Evolutionary conservation across 2,888 invertebrate species (phyloP), one percentile per base, ranked within the genome.

Genomic region (Disparrhopalites patrizii): DNA sequence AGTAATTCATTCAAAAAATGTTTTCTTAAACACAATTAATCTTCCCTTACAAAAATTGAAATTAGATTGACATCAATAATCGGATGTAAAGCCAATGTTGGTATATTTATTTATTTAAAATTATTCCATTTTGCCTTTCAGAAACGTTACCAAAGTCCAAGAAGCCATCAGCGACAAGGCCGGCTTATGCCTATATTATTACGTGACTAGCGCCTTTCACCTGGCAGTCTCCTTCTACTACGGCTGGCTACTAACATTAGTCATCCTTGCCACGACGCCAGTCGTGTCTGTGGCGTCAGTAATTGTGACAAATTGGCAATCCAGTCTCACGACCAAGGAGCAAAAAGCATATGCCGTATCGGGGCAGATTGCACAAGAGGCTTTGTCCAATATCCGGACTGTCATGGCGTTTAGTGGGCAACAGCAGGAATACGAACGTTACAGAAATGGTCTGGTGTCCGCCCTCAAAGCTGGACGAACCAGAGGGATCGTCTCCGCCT

Each of bases 341-440:
- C 52, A 73, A 47, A 68, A 74, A 57, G 80, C 81, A 0, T 90
- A 91, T 74, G 89, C 88, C 0, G 83, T 84, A 62, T 90, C 90
- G 1, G 88, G 88, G 1, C 79, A 85, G 0, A 85, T 90, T 25
- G 90, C 90, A 0, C 89, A 90, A 77, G 90, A 91, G 78, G 89
- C 87, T 0, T 76, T 91, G 2, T 84, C 86, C n/a, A 83, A 87
- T 0, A 82, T 90, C 40, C 81, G 88, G 23, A 90, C 90, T 0
- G 90, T 91, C 0, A 83, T 87, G 64, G 88, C 90, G 0, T 91
- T 90, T 75, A 87, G 87, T 57, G 91, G 90, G 0, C 87, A 90
- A 75, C 70, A 79, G 3, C 86, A 86, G 75, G 90, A 90, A 78
- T 80, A 84, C 0, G 78, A 80, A 69, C 80, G 82, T 77, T 82